Conservation (phyloP, 1,140 invertebrate genomes). For the Leptinotarsa defecta region DNA sequence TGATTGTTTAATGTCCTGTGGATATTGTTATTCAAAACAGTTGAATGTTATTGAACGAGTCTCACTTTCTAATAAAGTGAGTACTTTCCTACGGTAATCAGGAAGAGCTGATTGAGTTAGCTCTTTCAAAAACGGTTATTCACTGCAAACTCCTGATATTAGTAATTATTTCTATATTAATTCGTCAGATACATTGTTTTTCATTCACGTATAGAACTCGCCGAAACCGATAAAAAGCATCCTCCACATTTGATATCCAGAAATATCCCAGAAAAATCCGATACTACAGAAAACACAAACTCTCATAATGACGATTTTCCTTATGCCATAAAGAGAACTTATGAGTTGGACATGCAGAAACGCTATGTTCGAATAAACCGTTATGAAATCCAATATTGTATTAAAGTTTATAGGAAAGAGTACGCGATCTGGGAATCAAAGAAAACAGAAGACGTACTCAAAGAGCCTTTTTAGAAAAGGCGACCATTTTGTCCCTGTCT, state of each 20-base stretch:
- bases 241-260: not conserved
- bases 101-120: too few species aligned
- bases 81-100: too few species aligned
- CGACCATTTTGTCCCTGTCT: conserved; percentile 48
- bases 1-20: too few species aligned
- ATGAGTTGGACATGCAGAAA: conserved; percentile 8
- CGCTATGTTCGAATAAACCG: conserved; percentile 2
- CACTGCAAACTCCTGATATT: too few species aligned
- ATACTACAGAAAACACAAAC: not conserved
- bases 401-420: conserved; percentile 41
- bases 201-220: too few species aligned
- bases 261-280: not conserved
- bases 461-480: conserved; percentile 44
- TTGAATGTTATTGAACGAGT: too few species aligned
- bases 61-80: too few species aligned
- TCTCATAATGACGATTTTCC: not conserved
- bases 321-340: not conserved
- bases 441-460: conserved; percentile 46
- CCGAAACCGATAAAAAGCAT: too few species aligned
- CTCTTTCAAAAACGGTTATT: too few species aligned
- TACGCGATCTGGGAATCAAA: conserved; percentile 38
- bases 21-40: too few species aligned
- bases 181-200: too few species aligned
- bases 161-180: not conserved
- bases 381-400: conserved; percentile 44